Conservation (phyloP, 1,140 invertebrate genomes). For the Achatina immaculata region DNA sequence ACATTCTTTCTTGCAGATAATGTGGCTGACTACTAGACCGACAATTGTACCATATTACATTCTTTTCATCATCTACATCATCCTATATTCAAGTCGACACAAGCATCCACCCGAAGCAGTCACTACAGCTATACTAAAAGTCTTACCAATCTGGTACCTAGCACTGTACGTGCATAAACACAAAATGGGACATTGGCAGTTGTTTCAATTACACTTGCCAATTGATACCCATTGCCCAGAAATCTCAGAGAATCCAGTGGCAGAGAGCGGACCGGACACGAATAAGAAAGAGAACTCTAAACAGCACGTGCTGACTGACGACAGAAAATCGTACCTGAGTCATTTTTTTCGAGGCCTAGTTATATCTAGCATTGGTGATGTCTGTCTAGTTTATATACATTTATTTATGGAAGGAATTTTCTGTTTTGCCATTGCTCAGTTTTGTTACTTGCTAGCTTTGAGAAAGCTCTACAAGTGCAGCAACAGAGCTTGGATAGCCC, state of each 20-base stretch:
- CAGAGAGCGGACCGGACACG: too few relatives aligned
- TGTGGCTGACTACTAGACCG: neutral
- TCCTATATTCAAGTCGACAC: neutral
- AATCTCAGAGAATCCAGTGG: neutral
- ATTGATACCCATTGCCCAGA: neutral
- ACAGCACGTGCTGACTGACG: too few relatives aligned
- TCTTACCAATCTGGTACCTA: constrained; percentile 22
- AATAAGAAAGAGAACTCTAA: neutral
- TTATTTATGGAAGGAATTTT: constrained; percentile 6
- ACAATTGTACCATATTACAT: constrained; percentile 12
- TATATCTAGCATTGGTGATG: constrained; percentile 9
- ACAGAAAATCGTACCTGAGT: neutral
- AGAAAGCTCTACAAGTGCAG: neutral
- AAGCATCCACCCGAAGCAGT: neutral
- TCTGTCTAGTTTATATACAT: constrained; percentile 8
- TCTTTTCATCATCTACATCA: neutral
- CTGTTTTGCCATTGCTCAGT: neutral
- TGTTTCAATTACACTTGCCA: neutral
- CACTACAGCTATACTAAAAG: constrained; percentile 3
- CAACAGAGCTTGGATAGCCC: neutral
- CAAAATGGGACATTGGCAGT: neutral
- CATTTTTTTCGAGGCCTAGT: neutral
- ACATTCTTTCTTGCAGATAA: neutral
- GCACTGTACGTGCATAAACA: neutral
- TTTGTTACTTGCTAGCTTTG: neutral